These are phyloP conservation scores for Tokudaia muenninki DNA, from an alignment of 2,797 vertebrate genomes.

Conservation along the genomic window DNA sequence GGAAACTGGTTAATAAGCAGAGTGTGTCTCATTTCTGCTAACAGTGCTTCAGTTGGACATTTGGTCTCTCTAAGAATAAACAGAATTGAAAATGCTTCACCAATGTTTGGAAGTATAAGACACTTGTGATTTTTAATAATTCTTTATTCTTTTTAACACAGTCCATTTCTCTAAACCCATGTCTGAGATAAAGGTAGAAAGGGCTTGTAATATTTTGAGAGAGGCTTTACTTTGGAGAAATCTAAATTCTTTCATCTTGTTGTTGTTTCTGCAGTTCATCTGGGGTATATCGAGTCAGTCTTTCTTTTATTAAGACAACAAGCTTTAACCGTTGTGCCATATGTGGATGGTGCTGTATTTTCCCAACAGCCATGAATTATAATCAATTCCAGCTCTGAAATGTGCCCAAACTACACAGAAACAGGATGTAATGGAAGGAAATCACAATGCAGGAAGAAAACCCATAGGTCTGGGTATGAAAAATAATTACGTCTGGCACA, in stretches of 20 bases:
- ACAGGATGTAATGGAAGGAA: not conserved
- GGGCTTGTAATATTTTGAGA: not conserved
- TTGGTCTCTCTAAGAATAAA: not conserved
- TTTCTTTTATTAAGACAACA: not conserved
- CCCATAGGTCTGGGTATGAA: not conserved
- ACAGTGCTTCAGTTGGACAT: not conserved
- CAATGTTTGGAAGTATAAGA: not conserved
- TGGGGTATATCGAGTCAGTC: not conserved
- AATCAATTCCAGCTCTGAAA: not conserved
- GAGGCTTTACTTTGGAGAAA: slow-evolving; percentile 33
- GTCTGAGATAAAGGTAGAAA: not conserved
- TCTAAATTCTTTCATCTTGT: not conserved
- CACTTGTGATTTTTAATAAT: not conserved
- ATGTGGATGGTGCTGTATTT: not conserved
- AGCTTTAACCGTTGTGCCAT: not conserved
- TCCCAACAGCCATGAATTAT: not conserved
- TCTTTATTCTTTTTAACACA: slow-evolving; percentile 1
- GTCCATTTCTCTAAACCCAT: not conserved
- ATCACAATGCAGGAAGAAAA: not conserved
- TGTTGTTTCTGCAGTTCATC: not conserved
- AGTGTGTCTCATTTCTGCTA: not conserved
- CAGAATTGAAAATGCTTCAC: not conserved
- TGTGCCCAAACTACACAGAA: not conserved
- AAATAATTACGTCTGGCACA: not conserved
- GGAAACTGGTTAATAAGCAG: not conserved